Evolutionary conservation across 92 coral and sea anemone species (phyloP), one percentile per base, ranked within the genome.

Genomic region (Epizoanthus fatuus): DNA sequence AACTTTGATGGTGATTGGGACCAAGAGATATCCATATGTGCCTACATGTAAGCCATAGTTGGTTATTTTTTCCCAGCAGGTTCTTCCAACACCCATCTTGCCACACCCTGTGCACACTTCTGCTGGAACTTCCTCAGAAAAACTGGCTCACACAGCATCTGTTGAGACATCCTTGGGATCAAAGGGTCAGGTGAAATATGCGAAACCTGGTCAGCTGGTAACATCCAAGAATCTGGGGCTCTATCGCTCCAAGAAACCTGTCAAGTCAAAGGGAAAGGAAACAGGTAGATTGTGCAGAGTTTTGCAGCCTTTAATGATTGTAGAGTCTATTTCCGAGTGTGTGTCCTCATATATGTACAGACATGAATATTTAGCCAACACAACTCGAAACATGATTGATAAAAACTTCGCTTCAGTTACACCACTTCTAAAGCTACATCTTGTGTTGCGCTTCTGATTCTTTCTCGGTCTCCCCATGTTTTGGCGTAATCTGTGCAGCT

Each of bases 1-100:
- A 29, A 29, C 35, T 29, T 2, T 29, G 35, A 29, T 29, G 35
- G 35, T 29, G 35, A 29, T 29, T 29, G 35, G 35, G 35, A 29
- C 35, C 35, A 29, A 29, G 35, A 29, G 35, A 29, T 29, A 29
- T 29, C 35, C 35, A 29, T 29, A 29, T 29, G 0, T 29, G 35
- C 35, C 2, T 29, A 29, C 35, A 29, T 29, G 35, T 29, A 29
- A 29, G 35, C 35, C 35, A 1, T 59, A 32, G 22, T 59, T 59
- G 65, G 12, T 37, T 75, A 39, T 38, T 9, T 7, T 42, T 47
- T 47, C 9, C 32, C 69, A 14, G 63, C 39, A 77, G 82, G 70
- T 55, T 60, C 70, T 77, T 7, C 82, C 82, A 4, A 77, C 82
- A n/a, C 70, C 82, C 11, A 60, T 77, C 40, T 77, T 76, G 14